Evolutionary conservation across 2,888 invertebrate genomes (phyloP).

Genomic region (Amphipoea oculea): DNA sequence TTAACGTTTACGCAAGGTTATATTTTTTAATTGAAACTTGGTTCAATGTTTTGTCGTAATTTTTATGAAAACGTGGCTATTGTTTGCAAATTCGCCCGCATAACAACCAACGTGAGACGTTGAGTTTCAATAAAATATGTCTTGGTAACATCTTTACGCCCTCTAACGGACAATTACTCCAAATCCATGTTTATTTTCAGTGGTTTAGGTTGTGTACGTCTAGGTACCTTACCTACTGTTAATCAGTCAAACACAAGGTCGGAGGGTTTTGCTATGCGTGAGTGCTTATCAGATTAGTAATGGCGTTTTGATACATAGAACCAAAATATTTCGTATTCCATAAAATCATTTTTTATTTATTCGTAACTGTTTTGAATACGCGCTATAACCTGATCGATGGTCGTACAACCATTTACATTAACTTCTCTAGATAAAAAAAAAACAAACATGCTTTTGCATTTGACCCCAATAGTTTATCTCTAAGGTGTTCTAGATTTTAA

Average conservation of each 20-base stretch:
- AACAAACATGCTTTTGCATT: slow-evolving; percentile 16
- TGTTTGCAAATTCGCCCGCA: slow-evolving; percentile 6
- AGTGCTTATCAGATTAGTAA: not conserved
- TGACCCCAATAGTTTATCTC: not conserved
- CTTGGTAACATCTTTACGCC: not conserved
- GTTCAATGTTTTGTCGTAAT: not conserved
- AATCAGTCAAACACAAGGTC: not conserved
- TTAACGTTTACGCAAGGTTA: not conserved
- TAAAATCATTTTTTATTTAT: slow-evolving; percentile 21
- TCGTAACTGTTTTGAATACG: slow-evolving; percentile 25
- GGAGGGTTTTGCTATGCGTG: not conserved
- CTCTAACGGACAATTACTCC: not conserved
- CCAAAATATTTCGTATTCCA: not conserved
- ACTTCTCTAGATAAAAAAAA: slow-evolving; percentile 17
- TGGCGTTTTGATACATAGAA: not conserved
- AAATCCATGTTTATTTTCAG: not conserved
- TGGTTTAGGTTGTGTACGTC: not conserved
- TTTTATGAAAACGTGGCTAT: slow-evolving; percentile 11
- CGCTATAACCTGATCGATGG: slow-evolving; percentile 23
- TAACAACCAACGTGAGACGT: not conserved
- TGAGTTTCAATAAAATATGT: not conserved
- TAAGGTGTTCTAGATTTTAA: slow-evolving; percentile 2
- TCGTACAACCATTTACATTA: slow-evolving; percentile 27
- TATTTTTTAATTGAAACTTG: slow-evolving; percentile 23
- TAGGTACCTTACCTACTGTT: not conserved